phyloP scores from a whole-genome alignment of 30 jellyfish, hydroid and myxozoan species.

The Mastigias papua region DNA sequence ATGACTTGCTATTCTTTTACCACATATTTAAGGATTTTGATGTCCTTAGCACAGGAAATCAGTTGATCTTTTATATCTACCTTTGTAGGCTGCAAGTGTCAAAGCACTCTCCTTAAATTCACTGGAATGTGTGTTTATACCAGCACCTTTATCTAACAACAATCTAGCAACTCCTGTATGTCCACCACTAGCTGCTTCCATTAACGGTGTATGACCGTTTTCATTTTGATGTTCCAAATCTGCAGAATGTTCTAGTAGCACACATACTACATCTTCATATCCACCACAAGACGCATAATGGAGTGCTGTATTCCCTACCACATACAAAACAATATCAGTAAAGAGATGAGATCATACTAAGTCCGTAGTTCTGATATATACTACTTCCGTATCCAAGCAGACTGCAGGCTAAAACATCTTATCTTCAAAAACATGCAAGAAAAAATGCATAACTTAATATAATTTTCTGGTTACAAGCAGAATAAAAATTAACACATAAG shows the following conservation, averaged over 20 bases:
- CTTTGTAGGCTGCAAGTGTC: constrained; percentile 97
- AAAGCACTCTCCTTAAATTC: constrained; percentile 97
- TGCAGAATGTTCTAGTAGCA: constrained; percentile 84
- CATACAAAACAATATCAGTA: too few species aligned
- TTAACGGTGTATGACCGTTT: constrained; percentile 98
- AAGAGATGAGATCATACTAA: too few species aligned
- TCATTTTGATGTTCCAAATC: constrained; percentile 97
- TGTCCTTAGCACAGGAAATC: too few species aligned
- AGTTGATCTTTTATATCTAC: constrained; percentile 39
- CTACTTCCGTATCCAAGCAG: too few species aligned
- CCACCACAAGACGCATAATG: constrained; percentile 99
- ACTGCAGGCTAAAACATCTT: too few species aligned
- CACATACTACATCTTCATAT: constrained; percentile 94
- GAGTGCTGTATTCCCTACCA: constrained; percentile 87
- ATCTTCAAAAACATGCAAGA: too few species aligned
- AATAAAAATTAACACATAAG: too few species aligned
- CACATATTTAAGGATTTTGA: too few species aligned
- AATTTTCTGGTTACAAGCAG: too few species aligned
- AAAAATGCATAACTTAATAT: too few species aligned
- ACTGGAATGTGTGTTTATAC: constrained; percentile 97
- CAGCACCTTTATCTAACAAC: constrained; percentile 96
- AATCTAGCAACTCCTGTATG: constrained; percentile 89
- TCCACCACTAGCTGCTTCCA: constrained; percentile 99
- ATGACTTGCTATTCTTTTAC: too few species aligned
- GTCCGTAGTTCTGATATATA: too few species aligned